Conservation (phyloP, 2,797 vertebrate genomes). For the Poecilia wingei region DNA sequence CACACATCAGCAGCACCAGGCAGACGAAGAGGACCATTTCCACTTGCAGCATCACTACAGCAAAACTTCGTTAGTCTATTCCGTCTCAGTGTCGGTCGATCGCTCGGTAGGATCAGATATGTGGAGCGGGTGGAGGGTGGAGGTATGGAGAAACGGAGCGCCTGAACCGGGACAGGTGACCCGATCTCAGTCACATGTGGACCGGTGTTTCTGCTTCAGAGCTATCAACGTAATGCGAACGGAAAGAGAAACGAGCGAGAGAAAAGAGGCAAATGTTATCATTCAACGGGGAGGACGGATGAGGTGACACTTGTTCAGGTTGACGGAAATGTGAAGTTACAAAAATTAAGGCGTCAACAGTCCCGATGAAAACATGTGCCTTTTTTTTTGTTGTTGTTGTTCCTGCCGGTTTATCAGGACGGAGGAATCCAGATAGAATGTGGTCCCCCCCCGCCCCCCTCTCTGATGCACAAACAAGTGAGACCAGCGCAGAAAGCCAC, state of each 20-base stretch:
- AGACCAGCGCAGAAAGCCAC: slow-evolving; percentile 28
- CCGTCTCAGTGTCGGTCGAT: slow-evolving; percentile 67
- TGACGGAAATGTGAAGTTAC: slow-evolving; percentile 38
- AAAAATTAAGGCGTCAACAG: slow-evolving; percentile 29
- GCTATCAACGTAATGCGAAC: slow-evolving; percentile 31
- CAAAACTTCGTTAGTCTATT: slow-evolving; percentile 74
- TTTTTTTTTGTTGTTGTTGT: slow-evolving; percentile 29
- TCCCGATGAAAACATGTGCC: slow-evolving; percentile 50
- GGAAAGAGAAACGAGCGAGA: slow-evolving; percentile 26
- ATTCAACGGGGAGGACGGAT: slow-evolving; percentile 26
- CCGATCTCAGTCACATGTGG: slow-evolving; percentile 70
- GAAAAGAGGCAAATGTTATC: slow-evolving; percentile 18
- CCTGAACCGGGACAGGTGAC: slow-evolving; percentile 68
- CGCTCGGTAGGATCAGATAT: neutral
- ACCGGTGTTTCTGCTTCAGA: slow-evolving; percentile 47
- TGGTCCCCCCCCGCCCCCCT: slow-evolving; percentile 8
- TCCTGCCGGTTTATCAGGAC: slow-evolving; percentile 44
- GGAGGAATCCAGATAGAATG: slow-evolving; percentile 51
- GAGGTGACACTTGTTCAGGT: slow-evolving; percentile 59
- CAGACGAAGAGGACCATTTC: slow-evolving; percentile 93
- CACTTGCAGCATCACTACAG: slow-evolving; percentile 94
- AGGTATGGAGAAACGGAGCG: slow-evolving; percentile 27
- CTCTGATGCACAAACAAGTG: slow-evolving; percentile 38
- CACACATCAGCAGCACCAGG: slow-evolving; percentile 93
- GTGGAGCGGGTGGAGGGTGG: neutral